These are phyloP conservation scores for Xylota sylvarum DNA, from an alignment of 2,888 invertebrate genomes.

Conservation along the genomic window DNA sequence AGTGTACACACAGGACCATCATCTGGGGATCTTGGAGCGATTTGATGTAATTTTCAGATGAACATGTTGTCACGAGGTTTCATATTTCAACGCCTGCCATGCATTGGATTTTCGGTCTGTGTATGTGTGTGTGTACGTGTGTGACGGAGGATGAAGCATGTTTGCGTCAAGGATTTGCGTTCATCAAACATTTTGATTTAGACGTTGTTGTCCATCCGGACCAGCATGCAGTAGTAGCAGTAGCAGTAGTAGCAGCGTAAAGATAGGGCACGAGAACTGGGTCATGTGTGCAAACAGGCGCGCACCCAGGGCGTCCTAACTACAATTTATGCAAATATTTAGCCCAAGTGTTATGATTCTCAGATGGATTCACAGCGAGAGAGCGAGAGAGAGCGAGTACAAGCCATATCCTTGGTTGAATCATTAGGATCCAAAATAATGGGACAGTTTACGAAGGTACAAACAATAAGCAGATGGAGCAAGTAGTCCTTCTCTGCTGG, in stretches of 20 bases:
- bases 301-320: constrained; percentile 28
- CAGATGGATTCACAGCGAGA: constrained; percentile 28
- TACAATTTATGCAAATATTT: constrained; percentile 72
- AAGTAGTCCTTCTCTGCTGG: constrained; percentile 12
- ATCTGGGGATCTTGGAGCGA: constrained; percentile 74
- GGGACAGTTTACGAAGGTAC: constrained; percentile 60
- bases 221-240: constrained; percentile 14
- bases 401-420: constrained; percentile 50
- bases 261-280: constrained; percentile 39
- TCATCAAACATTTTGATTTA: constrained; percentile 77
- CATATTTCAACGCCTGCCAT: constrained; percentile 68
- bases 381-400: constrained; percentile 14
- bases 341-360: constrained; percentile 71
- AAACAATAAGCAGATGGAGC: constrained; percentile 63
- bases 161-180: constrained; percentile 75
- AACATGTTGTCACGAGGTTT: constrained; percentile 77
- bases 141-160: constrained; percentile 60
- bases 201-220: constrained; percentile 68
- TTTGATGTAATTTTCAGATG: constrained; percentile 77
- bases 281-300: constrained; percentile 61
- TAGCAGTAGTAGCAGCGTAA: background rate
- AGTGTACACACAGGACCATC: constrained; percentile 64
- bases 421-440: constrained; percentile 70
- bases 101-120: constrained; percentile 29
- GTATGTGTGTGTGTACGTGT: background rate